phyloP scores from a whole-genome alignment of 2,888 invertebrate genomes.

The Ophraella communa region DNA sequence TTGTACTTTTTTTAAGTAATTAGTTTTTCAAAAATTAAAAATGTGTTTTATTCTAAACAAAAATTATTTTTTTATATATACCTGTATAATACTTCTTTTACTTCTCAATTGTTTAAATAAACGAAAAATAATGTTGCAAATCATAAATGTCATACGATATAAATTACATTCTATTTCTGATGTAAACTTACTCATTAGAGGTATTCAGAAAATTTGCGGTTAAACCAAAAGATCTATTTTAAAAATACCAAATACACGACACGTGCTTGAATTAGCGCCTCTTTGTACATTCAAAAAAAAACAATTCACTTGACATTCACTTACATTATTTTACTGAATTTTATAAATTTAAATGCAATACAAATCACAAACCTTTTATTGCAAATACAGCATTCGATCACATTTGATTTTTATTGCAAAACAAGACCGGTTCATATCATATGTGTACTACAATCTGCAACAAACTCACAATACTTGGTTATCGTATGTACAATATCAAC shows the following conservation, averaged over 20 bases:
- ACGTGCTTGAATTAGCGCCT: conserved; percentile 10
- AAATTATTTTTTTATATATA: too few species aligned
- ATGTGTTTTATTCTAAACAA: too few species aligned
- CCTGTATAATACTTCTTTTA: too few species aligned
- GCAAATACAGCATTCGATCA: conserved; percentile 28
- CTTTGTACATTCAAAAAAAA: conserved; percentile 1
- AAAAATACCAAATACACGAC: conserved; percentile 10
- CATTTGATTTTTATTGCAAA: conserved; percentile 35
- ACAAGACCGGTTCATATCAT: conserved; percentile 35
- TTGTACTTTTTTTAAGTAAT: too few species aligned
- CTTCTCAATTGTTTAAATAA: too few species aligned
- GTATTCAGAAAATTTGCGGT: conserved; percentile 13
- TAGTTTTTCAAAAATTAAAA: too few species aligned
- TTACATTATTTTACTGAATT: neutral
- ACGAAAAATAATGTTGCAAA: neutral
- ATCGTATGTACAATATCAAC: conserved; percentile 29
- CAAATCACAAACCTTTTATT: conserved; percentile 30
- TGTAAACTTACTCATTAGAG: neutral
- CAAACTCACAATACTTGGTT: conserved; percentile 31
- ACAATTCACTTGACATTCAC: neutral
- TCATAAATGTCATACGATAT: neutral
- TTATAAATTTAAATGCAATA: conserved; percentile 5
- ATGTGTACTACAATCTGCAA: conserved; percentile 32
- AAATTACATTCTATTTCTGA: neutral
- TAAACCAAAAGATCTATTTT: conserved; percentile 6